These are phyloP conservation scores for Caenorhabditis zanzibari DNA, from an alignment of 2,888 invertebrate species.

Conservation along the genomic window DNA sequence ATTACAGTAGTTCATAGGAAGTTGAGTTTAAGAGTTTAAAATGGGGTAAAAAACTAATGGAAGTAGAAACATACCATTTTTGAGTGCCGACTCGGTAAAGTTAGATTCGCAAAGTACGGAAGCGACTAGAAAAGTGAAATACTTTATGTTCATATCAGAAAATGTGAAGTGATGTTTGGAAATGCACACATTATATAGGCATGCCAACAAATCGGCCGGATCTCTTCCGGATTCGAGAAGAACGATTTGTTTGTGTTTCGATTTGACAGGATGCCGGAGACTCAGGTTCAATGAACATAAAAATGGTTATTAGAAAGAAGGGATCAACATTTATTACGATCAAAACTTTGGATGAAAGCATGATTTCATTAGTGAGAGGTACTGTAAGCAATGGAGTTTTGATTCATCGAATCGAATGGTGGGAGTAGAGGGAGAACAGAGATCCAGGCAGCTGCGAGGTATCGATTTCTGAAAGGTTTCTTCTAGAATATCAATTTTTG, in stretches of 20 bases:
- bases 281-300: constrained; percentile 53
- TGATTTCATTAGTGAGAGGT: constrained; percentile 36
- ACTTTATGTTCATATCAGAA: constrained; percentile 55
- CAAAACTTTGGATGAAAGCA: constrained; percentile 22
- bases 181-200: constrained; percentile 48
- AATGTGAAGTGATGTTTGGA: constrained; percentile 26
- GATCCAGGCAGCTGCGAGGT: constrained; percentile 32
- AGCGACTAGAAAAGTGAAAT: constrained; percentile 44
- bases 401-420: constrained; percentile 13
- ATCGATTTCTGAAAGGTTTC: constrained; percentile 35
- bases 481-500: background rate
- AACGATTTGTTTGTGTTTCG: constrained; percentile 52
- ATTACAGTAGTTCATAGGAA: too few species aligned
- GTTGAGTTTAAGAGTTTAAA: too few species aligned
- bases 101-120: constrained; percentile 43
- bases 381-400: constrained; percentile 51
- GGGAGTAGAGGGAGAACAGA: constrained; percentile 17
- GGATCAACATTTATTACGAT: constrained; percentile 19
- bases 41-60: too few species aligned
- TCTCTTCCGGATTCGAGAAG: constrained; percentile 40
- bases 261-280: constrained; percentile 55
- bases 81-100: constrained; percentile 21
- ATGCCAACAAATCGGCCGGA: constrained; percentile 41
- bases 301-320: constrained; percentile 12
- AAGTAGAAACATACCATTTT: constrained; percentile 45